Percentiles rank a stretch among this genome's conserved stretches.
phyloP scores from a whole-genome alignment of 2,888 invertebrate species.

The Reticulitermes lucifugus region DNA sequence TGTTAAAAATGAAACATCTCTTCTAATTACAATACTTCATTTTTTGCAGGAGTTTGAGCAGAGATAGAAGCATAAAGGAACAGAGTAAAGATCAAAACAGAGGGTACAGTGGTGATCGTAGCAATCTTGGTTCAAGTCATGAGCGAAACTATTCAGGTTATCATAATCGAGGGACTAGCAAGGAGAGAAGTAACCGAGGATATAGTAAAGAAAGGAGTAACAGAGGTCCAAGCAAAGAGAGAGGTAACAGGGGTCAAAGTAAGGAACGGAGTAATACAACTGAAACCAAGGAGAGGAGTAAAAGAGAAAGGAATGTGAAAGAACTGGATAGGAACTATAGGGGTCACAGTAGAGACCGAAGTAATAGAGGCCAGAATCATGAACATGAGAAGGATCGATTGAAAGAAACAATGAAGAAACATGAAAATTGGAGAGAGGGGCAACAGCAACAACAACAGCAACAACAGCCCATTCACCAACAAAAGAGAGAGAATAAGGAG shows the following conservation, averaged over 20 bases:
- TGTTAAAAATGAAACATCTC: too few species aligned
- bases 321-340: conserved; percentile 58
- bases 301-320: conserved; percentile 62
- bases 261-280: conserved; percentile 42
- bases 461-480: neutral
- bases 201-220: conserved; percentile 55
- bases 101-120: conserved; percentile 31
- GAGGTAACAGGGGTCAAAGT: conserved; percentile 38
- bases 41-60: conserved; percentile 9
- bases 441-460: conserved; percentile 14
- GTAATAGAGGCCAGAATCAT: conserved; percentile 19
- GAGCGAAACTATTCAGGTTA: conserved; percentile 12
- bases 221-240: conserved; percentile 45
- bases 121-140: conserved; percentile 24
- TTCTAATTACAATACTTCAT: neutral
- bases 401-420: conserved; percentile 12
- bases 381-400: conserved; percentile 8
- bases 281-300: conserved; percentile 20
- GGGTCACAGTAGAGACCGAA: conserved; percentile 39
- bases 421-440: conserved; percentile 32
- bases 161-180: conserved; percentile 61
- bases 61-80: conserved; percentile 18
- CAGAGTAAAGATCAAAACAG: conserved; percentile 39
- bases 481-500: conserved; percentile 56
- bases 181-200: conserved; percentile 62